Conservation (phyloP, 2,797 vertebrate species). For the Falco peregrinus region DNA sequence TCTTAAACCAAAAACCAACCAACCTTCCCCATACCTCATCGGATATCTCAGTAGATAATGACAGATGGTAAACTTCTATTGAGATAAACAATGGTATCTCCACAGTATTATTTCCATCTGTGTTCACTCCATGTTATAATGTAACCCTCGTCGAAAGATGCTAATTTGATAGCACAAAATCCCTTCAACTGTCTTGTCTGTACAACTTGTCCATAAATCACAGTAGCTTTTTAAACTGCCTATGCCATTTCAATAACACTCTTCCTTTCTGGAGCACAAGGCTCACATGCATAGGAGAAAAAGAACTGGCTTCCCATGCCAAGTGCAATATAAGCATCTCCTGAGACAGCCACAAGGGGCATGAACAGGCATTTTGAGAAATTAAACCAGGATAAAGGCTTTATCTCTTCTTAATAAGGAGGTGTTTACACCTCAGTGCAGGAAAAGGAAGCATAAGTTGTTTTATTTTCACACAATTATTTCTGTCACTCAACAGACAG, state of each 20-base stretch:
- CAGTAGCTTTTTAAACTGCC: not conserved
- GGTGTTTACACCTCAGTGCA: not conserved
- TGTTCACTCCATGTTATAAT: not conserved
- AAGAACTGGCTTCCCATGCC: not conserved
- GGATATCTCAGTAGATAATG: not conserved
- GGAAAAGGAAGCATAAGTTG: not conserved
- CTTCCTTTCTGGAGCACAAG: not conserved
- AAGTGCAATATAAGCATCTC: not conserved
- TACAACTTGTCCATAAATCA: not conserved
- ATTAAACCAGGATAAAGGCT: not conserved
- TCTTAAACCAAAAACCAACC: not conserved
- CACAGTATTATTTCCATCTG: not conserved
- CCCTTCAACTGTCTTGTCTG: not conserved
- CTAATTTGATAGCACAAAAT: not conserved
- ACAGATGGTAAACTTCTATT: not conserved
- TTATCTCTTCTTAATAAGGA: not conserved
- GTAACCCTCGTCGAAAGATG: not conserved
- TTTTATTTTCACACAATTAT: not conserved
- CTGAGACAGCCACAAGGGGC: not conserved
- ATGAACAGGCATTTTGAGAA: not conserved
- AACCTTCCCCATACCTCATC: not conserved
- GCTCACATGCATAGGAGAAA: not conserved
- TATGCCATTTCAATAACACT: not conserved
- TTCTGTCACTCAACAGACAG: not conserved
- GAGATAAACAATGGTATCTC: not conserved